Percentiles rank a stretch among this genome's conserved stretches.
These are phyloP conservation scores for Bilobella aurantiaca DNA, from an alignment of 1,140 invertebrate species.

Conservation along the genomic window DNA sequence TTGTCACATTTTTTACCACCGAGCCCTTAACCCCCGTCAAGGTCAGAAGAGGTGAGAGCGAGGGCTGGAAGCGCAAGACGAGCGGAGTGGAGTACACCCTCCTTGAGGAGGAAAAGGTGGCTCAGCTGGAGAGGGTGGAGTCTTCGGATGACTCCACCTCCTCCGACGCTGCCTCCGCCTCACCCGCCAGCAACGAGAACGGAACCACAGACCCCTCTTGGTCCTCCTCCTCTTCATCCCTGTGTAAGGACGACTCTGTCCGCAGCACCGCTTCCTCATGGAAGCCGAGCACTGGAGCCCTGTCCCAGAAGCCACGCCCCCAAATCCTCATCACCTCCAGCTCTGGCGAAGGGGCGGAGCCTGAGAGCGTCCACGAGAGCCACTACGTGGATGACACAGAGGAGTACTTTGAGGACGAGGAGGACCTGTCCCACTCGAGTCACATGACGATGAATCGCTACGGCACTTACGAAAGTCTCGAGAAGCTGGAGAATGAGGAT, in stretches of 20 bases:
- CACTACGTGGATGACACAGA: conserved; percentile 34
- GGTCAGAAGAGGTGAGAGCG: no score
- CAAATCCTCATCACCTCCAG: background rate
- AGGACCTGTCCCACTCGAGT: conserved; percentile 29
- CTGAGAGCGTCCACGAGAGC: conserved; percentile 11
- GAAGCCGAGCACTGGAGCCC: background rate
- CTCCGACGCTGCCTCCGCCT: conserved; percentile 30
- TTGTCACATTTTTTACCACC: no score
- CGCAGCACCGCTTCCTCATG: background rate
- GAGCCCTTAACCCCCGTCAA: no score
- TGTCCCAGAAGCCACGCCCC: background rate
- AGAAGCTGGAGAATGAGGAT: conserved; percentile 30
- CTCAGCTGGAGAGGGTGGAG: conserved; percentile 27
- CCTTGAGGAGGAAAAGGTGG: conserved; percentile 22
- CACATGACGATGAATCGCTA: conserved; percentile 32
- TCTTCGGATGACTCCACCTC: conserved; percentile 31
- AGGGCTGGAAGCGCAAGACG: no score
- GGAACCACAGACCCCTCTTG: conserved; percentile 34
- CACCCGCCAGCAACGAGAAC: conserved; percentile 27
- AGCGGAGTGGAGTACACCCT: conserved; percentile 15
- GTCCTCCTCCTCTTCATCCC: conserved; percentile 25
- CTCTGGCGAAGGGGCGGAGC: background rate
- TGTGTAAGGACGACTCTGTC: background rate
- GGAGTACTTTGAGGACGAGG: conserved; percentile 28
- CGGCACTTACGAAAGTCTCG: conserved; percentile 33